Base-by-base conservation (phyloP, 1,140 invertebrate genomes). In the Philopotamus ludificatus region DNA sequence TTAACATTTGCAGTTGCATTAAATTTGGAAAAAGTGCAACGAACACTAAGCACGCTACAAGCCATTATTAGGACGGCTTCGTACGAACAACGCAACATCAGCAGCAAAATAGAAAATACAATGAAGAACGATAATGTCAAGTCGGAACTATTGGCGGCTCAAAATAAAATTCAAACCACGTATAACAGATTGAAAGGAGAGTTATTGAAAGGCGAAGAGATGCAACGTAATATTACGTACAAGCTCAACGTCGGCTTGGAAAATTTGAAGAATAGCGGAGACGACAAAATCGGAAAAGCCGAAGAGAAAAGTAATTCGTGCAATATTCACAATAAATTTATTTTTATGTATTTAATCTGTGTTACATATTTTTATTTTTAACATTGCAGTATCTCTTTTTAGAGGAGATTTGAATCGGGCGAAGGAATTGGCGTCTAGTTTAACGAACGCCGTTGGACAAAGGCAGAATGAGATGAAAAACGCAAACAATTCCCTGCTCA, bases 401-500 rank as follows among this genome's bases (percentile, higher is more conserved):
- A 78, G 83, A 62, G 81, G 82, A 28, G 84, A 83, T 68, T 83
- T 82, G 18, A 79, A 80, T 45, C 79, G 77, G 44, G 79, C 81
- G 0, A 79, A 80, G 20, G 81, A 82, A n/a, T 79, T 82, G 50
- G 71, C 83, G 7, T 80, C 78, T 4, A 84, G 83, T 64, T 70
- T 85, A 3, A 75, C 78, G 4, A 78, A 77, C 22, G 83, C 82
- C 1, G 79, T 81, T 0, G 70, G 75, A 2, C 81, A 83, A 39
- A 77, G 86, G 10, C 82, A 85, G 63, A 73, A 77, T 10, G 81
- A 84, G 67, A 86, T 87, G 66, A 76, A 81, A 23, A 74, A 79
- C 34, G 89, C 84, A 79, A 88, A 86, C 67, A 77, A 80, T 23
- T 82, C 83, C 0, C 78, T 89, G 21, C 71, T 82, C 0, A 76